Conservation (phyloP, 2,113 vertebrate genomes). For the Sitta europaea region DNA sequence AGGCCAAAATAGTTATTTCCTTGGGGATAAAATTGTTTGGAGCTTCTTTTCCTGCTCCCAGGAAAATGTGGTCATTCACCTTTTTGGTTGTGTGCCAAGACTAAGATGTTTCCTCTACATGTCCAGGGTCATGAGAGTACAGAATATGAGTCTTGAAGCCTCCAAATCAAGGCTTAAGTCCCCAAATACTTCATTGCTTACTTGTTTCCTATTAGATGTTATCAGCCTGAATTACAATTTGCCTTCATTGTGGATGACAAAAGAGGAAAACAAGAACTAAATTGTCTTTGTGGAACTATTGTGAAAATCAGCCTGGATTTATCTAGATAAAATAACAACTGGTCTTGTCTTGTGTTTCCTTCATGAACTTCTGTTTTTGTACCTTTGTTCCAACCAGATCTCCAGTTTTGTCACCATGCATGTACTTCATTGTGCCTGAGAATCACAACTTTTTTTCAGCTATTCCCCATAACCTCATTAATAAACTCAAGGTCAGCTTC, state of each 20-base stretch:
- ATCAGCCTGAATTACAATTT: background rate
- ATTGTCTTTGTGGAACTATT: background rate
- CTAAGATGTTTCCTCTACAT: background rate
- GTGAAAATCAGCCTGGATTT: background rate
- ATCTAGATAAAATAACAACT: background rate
- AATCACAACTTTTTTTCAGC: background rate
- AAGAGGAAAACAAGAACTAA: background rate
- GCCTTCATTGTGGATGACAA: background rate
- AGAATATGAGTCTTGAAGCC: background rate
- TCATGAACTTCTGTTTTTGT: background rate
- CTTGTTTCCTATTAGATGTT: background rate
- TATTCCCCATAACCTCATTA: background rate
- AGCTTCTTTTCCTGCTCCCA: background rate
- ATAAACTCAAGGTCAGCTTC: background rate
- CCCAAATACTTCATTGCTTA: background rate
- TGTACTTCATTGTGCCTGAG: background rate
- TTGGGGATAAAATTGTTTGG: background rate
- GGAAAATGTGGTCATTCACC: background rate
- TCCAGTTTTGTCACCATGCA: accelerated
- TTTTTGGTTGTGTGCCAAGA: background rate
- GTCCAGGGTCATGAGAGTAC: background rate
- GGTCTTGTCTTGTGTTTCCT: background rate
- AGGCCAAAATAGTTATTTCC: background rate
- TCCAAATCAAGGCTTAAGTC: background rate
- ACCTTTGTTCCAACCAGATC: background rate